These are phyloP conservation scores for Tragelaphus imberbis DNA, from an alignment of 2,113 vertebrate species.

Conservation along the genomic window DNA sequence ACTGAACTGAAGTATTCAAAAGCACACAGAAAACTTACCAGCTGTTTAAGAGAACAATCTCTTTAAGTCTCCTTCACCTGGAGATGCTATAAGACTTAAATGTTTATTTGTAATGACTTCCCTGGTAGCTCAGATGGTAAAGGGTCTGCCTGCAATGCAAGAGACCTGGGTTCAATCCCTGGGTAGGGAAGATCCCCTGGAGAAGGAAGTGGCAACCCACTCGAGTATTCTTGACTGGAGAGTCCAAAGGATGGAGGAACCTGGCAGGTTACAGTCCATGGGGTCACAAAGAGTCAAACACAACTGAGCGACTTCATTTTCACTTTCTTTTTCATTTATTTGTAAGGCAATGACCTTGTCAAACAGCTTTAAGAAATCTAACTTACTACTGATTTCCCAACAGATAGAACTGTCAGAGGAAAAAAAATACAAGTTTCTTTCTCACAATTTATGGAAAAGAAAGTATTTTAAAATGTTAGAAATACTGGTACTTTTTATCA, in stretches of 20 bases:
- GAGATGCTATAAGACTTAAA: not conserved
- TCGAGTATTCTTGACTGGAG: not conserved
- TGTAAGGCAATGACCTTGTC: not conserved
- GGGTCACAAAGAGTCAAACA: not conserved
- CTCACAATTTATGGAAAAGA: not conserved
- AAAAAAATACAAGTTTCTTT: not conserved
- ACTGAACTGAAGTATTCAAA: not conserved
- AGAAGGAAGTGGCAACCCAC: not conserved
- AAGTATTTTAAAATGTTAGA: not conserved
- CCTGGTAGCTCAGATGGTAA: not conserved
- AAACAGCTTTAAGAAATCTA: not conserved
- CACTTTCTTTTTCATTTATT: not conserved
- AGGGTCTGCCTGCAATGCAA: not conserved
- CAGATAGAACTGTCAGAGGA: not conserved
- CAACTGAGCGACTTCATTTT: not conserved
- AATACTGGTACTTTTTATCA: not conserved
- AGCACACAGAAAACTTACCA: not conserved
- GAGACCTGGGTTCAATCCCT: not conserved
- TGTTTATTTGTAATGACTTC: not conserved
- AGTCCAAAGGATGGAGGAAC: not conserved
- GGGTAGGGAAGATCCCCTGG: not conserved
- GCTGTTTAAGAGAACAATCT: not conserved
- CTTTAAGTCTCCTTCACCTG: not conserved
- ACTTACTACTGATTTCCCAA: not conserved
- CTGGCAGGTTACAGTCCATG: not conserved